Base-by-base conservation (phyloP, 2,113 vertebrate species). In the Vulpes vulpes region DNA sequence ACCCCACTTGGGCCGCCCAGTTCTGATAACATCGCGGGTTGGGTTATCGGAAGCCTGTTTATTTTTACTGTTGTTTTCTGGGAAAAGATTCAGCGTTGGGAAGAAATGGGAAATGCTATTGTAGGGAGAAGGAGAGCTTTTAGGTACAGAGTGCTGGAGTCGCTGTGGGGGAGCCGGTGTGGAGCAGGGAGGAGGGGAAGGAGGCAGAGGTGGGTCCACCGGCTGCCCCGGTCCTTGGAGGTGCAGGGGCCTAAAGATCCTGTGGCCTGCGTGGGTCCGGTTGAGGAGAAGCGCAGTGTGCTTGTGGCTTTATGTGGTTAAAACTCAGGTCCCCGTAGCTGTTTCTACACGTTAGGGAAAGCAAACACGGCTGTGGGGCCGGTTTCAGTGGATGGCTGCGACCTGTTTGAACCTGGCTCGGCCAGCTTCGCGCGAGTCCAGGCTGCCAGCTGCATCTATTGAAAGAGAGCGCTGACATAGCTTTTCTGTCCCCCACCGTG, bases 201-300 rank as follows among this genome's bases (percentile, higher is more conserved):
- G 38, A 3, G 62, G 49, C 6, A 5, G 32, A 8, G 15, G 25
- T 4, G 4, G 0, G 27, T 7, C 9, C 12, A 57, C 5, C 0
- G 57, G 3, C 3, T 3, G 35, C 35, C 19, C 30, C 23, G 62
- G 59, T 19, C 86, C 2, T 10, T 19, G 8, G 2, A 14, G 35
- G 80, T 9, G 74, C 35, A 1, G 12, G 14, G 53, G 3, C 22
- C 17, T 0, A 2, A 14, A 19, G 43, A 51, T 17, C 32, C 20
- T 5, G 0, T 23, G 57, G 74, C 60, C 5, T 1, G 51, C 11
- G 60, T 4, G 60, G 0, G 5, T 60, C 86, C 1, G 1, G 1
- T 1, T 1, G 57, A 79, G 83, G 79, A 73, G 38, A 80, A 15
- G 27, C 1, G 1, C 51, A 1, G 0, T 1, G n/a, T 0, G 69